phyloP scores from a whole-genome alignment of 2,797 vertebrate species.

The Ibycter americanus region DNA sequence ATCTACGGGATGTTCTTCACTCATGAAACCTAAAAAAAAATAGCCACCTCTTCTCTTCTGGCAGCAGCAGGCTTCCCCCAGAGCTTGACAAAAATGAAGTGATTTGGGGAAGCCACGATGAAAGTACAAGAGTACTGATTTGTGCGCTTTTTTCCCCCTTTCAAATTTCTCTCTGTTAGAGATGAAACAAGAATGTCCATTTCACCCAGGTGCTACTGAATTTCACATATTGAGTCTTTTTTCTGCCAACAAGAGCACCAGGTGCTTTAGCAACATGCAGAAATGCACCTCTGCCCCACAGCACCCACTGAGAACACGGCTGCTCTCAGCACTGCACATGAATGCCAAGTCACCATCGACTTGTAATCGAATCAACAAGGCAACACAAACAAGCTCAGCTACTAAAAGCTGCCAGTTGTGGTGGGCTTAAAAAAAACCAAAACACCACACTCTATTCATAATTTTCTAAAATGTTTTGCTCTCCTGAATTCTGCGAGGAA shows the following conservation, averaged over 20 bases:
- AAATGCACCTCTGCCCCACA: neutral
- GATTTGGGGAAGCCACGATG: neutral
- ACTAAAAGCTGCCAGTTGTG: neutral
- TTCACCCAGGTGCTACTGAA: neutral
- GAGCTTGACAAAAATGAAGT: neutral
- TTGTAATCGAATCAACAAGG: neutral
- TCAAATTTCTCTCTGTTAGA: neutral
- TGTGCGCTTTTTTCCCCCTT: neutral
- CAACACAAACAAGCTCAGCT: neutral
- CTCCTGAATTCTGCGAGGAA: neutral
- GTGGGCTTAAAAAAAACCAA: neutral
- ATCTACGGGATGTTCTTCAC: neutral
- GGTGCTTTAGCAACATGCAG: neutral
- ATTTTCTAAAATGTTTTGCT: neutral
- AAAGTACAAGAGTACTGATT: neutral
- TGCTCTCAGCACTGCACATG: neutral
- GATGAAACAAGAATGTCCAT: neutral
- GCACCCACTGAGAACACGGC: neutral
- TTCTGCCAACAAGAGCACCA: neutral
- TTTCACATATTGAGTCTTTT: neutral
- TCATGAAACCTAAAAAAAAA: neutral
- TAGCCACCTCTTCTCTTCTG: neutral
- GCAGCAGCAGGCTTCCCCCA: neutral
- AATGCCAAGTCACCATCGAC: neutral
- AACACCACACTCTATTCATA: neutral